Base-by-base conservation (phyloP, 1,140 invertebrate species). In the Drosophila eugracilis region DNA sequence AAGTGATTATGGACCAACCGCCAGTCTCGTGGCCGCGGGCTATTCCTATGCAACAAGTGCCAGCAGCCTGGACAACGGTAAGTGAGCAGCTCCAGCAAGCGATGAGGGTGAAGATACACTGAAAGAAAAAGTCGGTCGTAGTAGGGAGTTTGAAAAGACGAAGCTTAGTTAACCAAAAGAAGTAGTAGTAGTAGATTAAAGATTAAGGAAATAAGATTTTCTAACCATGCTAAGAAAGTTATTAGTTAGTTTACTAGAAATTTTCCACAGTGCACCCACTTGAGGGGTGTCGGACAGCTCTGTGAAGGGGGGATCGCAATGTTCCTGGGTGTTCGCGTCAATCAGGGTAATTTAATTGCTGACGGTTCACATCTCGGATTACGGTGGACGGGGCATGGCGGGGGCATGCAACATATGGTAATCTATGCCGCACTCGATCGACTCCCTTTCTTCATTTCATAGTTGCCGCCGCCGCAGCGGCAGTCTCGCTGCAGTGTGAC, bases 21-120 rank as follows among this genome's bases (percentile, higher is more conserved):
- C 80, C 30, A 77, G 84, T 71, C 74, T 86, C 53, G 84, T 88
- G 79, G 81, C 89, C 34, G 89, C 85, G 34, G 77, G 85, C 41
- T 90, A 90, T 26, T 84, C 89, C 70, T 91, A 91, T 74, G 75
- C 71, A 69, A 81, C 81, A 80, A 90, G 84, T 89, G 84, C 52
- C 83, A 47, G 42, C 44, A 53, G 70, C 66, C 45, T 91, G 63
- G 90, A 91, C 58, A 91, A 90, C 57, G 90, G 90, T 91, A 86
- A 91, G 90, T 78, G 72, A 41, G 42, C 50, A 19, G 50, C 59
- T 6, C 28, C 32, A 34, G 57, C 19, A 45, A 22, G 28, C 9
- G 26, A 45, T 26, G 59, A 63, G 55, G 28, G 28, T 36, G 15
- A 22, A n/a, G 28, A 17, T 28, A 39, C 60, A 54, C 48, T 15